These are phyloP conservation scores for Sebastes schlegelii DNA, from an alignment of 2,113 vertebrate species.

Conservation along the genomic window DNA sequence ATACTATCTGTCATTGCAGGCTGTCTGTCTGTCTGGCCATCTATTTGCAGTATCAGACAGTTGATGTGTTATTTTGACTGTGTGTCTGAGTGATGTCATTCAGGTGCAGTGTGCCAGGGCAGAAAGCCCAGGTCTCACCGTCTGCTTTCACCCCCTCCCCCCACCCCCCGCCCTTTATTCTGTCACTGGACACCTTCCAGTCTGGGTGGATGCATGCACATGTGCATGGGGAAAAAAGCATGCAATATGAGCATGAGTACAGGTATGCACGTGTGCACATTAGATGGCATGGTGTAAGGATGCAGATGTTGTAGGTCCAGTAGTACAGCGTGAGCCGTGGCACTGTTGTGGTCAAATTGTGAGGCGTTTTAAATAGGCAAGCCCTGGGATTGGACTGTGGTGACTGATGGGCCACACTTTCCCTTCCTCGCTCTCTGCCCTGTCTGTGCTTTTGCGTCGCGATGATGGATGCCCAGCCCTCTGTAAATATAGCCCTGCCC, in stretches of 20 bases:
- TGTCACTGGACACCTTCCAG: slow-evolving; percentile 43
- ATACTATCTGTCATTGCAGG: slow-evolving; percentile 64
- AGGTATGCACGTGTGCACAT: slow-evolving; percentile 41
- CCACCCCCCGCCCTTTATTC: slow-evolving; percentile 14
- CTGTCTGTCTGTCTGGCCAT: slow-evolving; percentile 72
- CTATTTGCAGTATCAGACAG: slow-evolving; percentile 79
- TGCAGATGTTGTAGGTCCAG: slow-evolving; percentile 53
- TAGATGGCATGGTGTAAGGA: slow-evolving; percentile 8
- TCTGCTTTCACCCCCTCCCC: slow-evolving; percentile 31
- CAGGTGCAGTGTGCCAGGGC: slow-evolving; percentile 74
- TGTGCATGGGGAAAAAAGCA: background rate
- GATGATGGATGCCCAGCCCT: slow-evolving; percentile 79
- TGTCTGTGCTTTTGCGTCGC: slow-evolving; percentile 68
- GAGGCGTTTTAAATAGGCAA: slow-evolving; percentile 75
- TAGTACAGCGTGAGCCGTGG: slow-evolving; percentile 47
- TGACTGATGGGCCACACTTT: slow-evolving; percentile 81
- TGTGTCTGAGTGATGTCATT: slow-evolving; percentile 75
- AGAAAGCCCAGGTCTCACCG: slow-evolving; percentile 60
- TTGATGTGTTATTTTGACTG: slow-evolving; percentile 73
- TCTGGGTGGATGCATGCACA: slow-evolving; percentile 20
- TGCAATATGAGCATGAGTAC: slow-evolving; percentile 5
- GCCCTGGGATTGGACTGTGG: slow-evolving; percentile 67
- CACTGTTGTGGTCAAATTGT: slow-evolving; percentile 70
- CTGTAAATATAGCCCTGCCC: slow-evolving; percentile 82
- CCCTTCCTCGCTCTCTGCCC: slow-evolving; percentile 73